Evolutionary conservation across 2,113 vertebrate genomes (phyloP).

Genomic region (Neolamprologus hecqui): DNA sequence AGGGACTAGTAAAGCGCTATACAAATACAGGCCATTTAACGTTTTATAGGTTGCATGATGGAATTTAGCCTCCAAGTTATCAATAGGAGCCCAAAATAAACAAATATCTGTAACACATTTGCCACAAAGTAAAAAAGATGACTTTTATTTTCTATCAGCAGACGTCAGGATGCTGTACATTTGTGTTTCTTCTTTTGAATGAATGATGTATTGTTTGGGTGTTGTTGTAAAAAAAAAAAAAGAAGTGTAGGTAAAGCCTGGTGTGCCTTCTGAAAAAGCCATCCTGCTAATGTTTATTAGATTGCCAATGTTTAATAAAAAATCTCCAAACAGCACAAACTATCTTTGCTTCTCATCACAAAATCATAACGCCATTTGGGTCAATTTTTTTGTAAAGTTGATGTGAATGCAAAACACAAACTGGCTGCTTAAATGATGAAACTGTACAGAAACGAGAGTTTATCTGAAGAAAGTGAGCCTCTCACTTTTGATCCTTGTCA

Average conservation of each 20-base stretch:
- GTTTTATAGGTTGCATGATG: background rate
- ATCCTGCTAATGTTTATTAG: background rate
- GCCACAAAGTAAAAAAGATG: background rate
- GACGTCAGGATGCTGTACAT: background rate
- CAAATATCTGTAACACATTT: background rate
- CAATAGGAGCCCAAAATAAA: background rate
- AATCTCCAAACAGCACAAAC: background rate
- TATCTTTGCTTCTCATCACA: background rate
- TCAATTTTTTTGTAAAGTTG: background rate
- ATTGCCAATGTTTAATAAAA: background rate
- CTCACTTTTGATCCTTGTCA: slow-evolving; percentile 47
- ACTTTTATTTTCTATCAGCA: background rate
- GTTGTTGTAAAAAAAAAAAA: background rate
- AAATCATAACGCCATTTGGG: rapidly evolving
- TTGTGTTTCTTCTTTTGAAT: background rate
- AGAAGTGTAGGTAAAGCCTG: background rate
- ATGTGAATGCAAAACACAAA: background rate
- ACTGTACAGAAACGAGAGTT: slow-evolving; percentile 20
- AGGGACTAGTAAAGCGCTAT: no score
- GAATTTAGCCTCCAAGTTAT: background rate
- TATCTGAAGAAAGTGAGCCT: slow-evolving; percentile 22
- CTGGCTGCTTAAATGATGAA: slow-evolving; percentile 25
- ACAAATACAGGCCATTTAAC: no score
- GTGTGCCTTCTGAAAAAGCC: background rate
- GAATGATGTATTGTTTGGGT: background rate